Evolutionary conservation across 2,888 invertebrate species (phyloP), one percentile per base, ranked within the genome.

Genomic region (Euproctis similis): DNA sequence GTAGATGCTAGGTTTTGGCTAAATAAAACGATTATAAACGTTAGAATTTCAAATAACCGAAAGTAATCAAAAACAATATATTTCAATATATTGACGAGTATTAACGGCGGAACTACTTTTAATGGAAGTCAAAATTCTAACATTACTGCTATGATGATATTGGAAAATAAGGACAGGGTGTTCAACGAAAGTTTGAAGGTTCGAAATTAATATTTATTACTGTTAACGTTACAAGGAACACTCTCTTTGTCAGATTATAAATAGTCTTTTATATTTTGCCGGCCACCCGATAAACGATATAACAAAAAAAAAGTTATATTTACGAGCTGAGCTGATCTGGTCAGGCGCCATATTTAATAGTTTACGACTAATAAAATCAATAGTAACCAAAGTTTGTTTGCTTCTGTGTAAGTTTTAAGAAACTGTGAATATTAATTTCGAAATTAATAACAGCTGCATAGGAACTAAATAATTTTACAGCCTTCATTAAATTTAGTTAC

Each of bases 191-290:
- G 58, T 74, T 76, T 56, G 50, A 56, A 49, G 39, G 42, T 36
- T 39, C 58, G 43, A 65, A 77, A 80, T 76, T 78, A 77, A 75
- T 75, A 80, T 80, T 80, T 78, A 82, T 73, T 67, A 59, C 69
- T 56, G n/a, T 43, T 57, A 63, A 65, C 65, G 59, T 49, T 65
- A 62, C 62, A 64, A 56, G 53, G 57, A 70, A 72, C 67, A 73
- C 67, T 75, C 69, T 72, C 65, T 60, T 61, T 61, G 46, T 48
- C 42, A 51, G 55, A 59, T 68, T 77, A 81, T 73, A 78, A 81
- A 81, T 81, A 78, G 74, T 51, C 49, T 59, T 60, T n/a, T 67
- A 58, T 73, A 74, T 75, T 73, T 74, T 63, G 63, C 59, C 48
- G 64, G 63, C 71, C 69, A 71, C 73, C 72, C 73, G 69, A 75